Evolutionary conservation across 2,797 vertebrate genomes (phyloP), one percentile per base, ranked within the genome.

Genomic region (Gallinago stenura): DNA sequence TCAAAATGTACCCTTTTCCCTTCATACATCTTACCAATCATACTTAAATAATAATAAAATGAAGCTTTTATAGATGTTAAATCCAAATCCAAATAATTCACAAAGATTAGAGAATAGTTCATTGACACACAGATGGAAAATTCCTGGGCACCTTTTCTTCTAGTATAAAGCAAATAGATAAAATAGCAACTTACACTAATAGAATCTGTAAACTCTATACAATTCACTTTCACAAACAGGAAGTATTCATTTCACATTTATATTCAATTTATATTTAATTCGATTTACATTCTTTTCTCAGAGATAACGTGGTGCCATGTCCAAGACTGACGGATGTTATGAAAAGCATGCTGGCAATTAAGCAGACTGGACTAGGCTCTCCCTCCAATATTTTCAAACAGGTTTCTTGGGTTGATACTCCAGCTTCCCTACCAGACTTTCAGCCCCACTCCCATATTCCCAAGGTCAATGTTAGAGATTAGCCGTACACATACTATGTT

Each of bases 11-110:
- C 39, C 39, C 71, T 85, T 60, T 56, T 64, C 31, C 71, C 50
- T 64, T 83, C 71, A 56, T 30, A 82, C 89, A 91, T 71, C 84
- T 96, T 92, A 97, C 90, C 75, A 87, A 96, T 92, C 90, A 96
- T 65, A 69, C 68, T 57, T 48, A 77, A 93, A 71, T 86, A 95
- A 90, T 87, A 95, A 90, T 57, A 95, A 78, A 86, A 53, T 28
- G 69, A 94, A 85, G 53, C 15, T 75, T 87, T 83, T 39, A 41
- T 14, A 54, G 24, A 33, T 43, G 68, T 62, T 89, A 75, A 81
- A 84, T 50, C 28, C 89, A 91, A 83, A 80, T 19, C 18, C 83
- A 82, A 89, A 89, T 83, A 87, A 87, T 57, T 85, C 68, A 66
- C 1, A 1, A 35, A 93, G 93, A 96, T 96, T 95, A 95, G 25